Conservation (phyloP, 2,888 invertebrate genomes). For the Galeruca laticollis region DNA sequence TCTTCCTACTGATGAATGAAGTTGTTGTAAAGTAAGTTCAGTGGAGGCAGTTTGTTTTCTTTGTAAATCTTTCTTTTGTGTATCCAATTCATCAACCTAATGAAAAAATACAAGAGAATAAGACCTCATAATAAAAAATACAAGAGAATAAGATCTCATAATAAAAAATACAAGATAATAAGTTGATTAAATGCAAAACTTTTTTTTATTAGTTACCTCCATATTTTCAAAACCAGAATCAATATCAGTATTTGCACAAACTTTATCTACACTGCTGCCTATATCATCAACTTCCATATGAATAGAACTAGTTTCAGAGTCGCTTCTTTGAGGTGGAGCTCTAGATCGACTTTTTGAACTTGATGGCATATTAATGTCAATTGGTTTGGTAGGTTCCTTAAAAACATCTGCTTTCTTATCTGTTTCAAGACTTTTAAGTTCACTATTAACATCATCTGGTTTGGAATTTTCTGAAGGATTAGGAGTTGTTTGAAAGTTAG, state of each 20-base stretch:
- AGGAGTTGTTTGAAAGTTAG: constrained; percentile 33
- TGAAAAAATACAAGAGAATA: constrained; percentile 17
- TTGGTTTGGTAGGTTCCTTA: constrained; percentile 64
- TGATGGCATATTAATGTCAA: constrained; percentile 61
- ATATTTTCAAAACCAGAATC: constrained; percentile 83
- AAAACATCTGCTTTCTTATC: constrained; percentile 55
- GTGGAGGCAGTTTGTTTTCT: constrained; percentile 65
- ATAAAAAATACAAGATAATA: background rate
- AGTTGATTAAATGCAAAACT: background rate
- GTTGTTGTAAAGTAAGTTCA: constrained; percentile 76
- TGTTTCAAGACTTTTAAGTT: constrained; percentile 37
- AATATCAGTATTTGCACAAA: constrained; percentile 70
- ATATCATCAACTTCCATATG: constrained; percentile 74
- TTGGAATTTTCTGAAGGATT: constrained; percentile 37
- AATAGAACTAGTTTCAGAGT: constrained; percentile 66
- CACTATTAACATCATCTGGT: constrained; percentile 8
- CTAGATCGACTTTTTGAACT: constrained; percentile 57
- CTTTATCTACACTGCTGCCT: constrained; percentile 65
- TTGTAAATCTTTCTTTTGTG: constrained; percentile 66
- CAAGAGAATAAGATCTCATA: constrained; percentile 10
- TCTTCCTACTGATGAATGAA: constrained; percentile 74
- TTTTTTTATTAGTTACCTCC: constrained; percentile 67
- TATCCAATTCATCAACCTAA: constrained; percentile 70
- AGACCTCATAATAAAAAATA: background rate
- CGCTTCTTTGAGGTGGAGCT: constrained; percentile 63